Evolutionary conservation across 2,113 vertebrate species (phyloP).

Genomic region (Barnardius zonarius): DNA sequence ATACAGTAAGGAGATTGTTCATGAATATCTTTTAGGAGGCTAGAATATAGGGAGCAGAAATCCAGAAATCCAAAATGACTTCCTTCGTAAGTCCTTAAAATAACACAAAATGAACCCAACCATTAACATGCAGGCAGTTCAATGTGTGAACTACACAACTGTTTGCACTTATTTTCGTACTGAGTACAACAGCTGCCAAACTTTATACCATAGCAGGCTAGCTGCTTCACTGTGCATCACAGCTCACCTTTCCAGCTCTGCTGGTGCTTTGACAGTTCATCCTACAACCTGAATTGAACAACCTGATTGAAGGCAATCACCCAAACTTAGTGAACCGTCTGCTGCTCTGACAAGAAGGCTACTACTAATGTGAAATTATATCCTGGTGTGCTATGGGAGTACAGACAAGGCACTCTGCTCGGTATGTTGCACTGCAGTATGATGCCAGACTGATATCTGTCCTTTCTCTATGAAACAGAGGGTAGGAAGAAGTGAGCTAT

Average conservation of each 20-base stretch:
- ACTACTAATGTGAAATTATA: neutral
- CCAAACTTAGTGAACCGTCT: neutral
- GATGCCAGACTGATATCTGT: neutral
- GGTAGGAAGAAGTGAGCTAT: neutral
- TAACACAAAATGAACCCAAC: neutral
- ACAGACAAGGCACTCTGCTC: neutral
- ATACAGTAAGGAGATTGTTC: neutral
- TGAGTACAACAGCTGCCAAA: neutral
- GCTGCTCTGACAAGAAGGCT: neutral
- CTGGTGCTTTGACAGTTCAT: neutral
- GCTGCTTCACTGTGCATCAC: neutral
- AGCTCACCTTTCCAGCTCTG: neutral
- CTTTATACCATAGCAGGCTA: neutral
- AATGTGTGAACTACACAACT: neutral
- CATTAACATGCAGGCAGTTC: neutral
- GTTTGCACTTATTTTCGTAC: neutral
- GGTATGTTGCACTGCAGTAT: neutral
- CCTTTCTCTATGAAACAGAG: neutral
- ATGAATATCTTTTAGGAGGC: neutral
- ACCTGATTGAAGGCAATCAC: neutral
- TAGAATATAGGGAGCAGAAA: neutral
- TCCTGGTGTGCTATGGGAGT: neutral
- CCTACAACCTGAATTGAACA: neutral
- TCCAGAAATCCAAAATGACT: neutral
- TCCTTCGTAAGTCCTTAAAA: neutral